Evolutionary conservation across 2,888 invertebrate species (phyloP).

Genomic region (Notodromas monacha): DNA sequence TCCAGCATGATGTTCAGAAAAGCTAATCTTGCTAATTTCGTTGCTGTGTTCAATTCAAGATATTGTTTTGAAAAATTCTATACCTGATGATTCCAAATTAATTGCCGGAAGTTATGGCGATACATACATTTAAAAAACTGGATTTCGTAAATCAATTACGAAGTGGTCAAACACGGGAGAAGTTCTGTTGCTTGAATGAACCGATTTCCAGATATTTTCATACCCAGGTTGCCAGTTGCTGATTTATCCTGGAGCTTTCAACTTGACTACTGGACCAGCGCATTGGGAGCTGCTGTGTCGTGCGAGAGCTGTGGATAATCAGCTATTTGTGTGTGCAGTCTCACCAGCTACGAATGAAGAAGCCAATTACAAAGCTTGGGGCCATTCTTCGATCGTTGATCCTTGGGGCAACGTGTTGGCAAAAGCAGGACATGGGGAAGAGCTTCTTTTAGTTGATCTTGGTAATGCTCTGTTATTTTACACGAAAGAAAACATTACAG

Average conservation of each 20-base stretch:
- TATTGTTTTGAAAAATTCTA: too few species aligned
- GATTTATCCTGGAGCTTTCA: constrained; percentile 77
- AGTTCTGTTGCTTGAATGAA: too few species aligned
- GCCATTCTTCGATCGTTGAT: constrained; percentile 45
- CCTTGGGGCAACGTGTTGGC: constrained; percentile 47
- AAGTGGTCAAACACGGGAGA: too few species aligned
- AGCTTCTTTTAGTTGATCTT: constrained; percentile 35
- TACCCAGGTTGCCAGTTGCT: constrained; percentile 53
- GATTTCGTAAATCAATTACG: too few species aligned
- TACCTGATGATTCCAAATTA: too few species aligned
- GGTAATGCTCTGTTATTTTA: constrained; percentile 25
- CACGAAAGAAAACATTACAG: too few species aligned
- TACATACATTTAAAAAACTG: too few species aligned
- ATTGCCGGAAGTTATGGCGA: too few species aligned
- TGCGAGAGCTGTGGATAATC: constrained; percentile 53
- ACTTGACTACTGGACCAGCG: constrained; percentile 71
- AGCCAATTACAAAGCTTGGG: constrained; percentile 53
- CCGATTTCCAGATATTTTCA: too few species aligned
- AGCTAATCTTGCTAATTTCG: too few species aligned
- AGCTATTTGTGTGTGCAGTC: constrained; percentile 48
- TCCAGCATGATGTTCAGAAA: too few species aligned
- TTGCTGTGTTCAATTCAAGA: too few species aligned
- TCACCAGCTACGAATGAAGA: constrained; percentile 41
- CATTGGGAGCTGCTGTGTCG: constrained; percentile 66
- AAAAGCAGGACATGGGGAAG: constrained; percentile 32